Conservation (phyloP, 2,888 invertebrate genomes). For the Oligia fasciuncula region DNA sequence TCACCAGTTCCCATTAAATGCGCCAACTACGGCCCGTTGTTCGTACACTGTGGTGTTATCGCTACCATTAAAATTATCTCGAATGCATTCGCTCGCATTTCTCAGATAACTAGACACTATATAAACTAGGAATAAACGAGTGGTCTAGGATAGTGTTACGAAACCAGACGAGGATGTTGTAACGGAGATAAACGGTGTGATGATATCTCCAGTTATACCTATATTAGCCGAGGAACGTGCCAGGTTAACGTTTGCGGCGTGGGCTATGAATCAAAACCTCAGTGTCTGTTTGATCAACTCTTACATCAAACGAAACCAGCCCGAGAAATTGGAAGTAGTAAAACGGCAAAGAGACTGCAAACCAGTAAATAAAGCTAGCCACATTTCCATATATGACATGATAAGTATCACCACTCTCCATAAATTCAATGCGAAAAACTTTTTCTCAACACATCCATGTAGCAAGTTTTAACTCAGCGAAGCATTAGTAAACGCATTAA, state of each 20-base stretch:
- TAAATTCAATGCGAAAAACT: slow-evolving; percentile 5
- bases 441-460: slow-evolving; percentile 27
- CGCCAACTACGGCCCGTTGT: slow-evolving; percentile 54
- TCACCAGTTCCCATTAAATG: slow-evolving; percentile 55
- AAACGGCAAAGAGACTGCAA: not conserved
- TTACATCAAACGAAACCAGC: not conserved
- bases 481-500: slow-evolving; percentile 35
- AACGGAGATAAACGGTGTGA: slow-evolving; percentile 36
- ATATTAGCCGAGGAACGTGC: not conserved
- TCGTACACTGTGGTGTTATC: slow-evolving; percentile 62
- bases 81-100: slow-evolving; percentile 61
- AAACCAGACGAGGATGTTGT: slow-evolving; percentile 45
- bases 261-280: not conserved
- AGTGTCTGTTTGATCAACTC: not conserved
- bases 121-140: slow-evolving; percentile 50
- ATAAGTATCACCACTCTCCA: not conserved
- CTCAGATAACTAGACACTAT: slow-evolving; percentile 62
- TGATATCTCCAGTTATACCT: not conserved
- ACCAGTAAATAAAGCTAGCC: not conserved
- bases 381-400: not conserved
- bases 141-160: slow-evolving; percentile 56
- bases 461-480: slow-evolving; percentile 6
- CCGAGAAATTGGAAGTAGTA: not conserved
- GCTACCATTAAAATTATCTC: slow-evolving; percentile 67
- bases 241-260: slow-evolving; percentile 4